These are phyloP conservation scores for Platalea minor DNA, from an alignment of 2,797 vertebrate species.

Conservation along the genomic window DNA sequence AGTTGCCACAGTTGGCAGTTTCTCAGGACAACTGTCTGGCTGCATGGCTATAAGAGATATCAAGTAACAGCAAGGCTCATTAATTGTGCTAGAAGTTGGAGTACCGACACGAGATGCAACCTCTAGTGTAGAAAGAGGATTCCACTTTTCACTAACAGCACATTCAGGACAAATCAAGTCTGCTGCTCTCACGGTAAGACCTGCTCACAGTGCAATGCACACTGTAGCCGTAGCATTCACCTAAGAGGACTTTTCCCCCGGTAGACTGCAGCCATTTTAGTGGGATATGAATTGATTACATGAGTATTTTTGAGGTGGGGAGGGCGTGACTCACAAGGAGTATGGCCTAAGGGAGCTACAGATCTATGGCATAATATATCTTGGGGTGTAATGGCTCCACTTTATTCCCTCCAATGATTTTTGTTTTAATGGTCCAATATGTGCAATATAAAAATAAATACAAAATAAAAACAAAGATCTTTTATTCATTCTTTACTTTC, in stretches of 20 bases:
- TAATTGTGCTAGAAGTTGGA: background rate
- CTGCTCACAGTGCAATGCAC: accelerated
- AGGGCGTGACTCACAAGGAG: background rate
- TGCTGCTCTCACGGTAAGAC: background rate
- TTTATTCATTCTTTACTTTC: background rate
- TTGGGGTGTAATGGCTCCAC: background rate
- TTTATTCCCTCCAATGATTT: background rate
- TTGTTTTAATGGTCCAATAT: background rate
- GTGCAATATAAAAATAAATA: background rate
- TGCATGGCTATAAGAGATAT: accelerated
- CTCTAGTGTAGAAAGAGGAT: background rate
- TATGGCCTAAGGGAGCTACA: background rate
- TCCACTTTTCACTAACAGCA: background rate
- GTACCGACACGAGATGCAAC: background rate
- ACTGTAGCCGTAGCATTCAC: accelerated
- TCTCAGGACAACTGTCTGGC: background rate
- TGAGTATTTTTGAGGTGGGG: background rate
- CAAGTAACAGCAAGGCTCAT: background rate
- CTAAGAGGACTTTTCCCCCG: accelerated
- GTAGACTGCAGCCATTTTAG: background rate
- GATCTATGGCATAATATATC: background rate
- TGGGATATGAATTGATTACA: background rate
- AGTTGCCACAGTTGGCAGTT: background rate
- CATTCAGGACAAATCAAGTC: background rate
- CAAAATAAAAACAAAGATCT: background rate